Base-by-base conservation (phyloP, 2,888 invertebrate genomes). In the Athalia rosae region DNA sequence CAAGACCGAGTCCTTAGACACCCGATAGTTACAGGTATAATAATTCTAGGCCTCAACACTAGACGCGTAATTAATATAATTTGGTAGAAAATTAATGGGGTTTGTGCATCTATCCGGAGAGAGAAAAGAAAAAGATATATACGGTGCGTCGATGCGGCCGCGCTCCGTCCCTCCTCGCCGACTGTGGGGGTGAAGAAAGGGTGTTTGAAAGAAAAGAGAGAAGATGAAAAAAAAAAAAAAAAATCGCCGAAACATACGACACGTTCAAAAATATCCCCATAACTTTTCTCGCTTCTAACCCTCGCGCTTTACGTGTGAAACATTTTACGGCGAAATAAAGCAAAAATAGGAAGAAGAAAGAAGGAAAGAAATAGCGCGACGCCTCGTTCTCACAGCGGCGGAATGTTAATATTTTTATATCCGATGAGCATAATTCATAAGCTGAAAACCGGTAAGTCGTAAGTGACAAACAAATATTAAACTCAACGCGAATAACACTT, bases 1-100 rank as follows among this genome's bases (percentile, higher is more conserved):
- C 83, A 71, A 76, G 48, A 63, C 58, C 73, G 67, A 71, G 48
- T 76, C 73, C 82, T 83, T 83, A 84, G 86, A 86, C 85, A 86
- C 85, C 83, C 85, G 79, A 85, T 84, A 84, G 83, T 86, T 85
- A 84, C 81, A 84, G 81, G 82, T 82, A 83, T 84, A 85, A 85
- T 84, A 85, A 86, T 85, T 86, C 84, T 82, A 83, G 81, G 82
- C 80, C 80, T 79, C 81, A 79, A 80, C 83, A 82, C 85, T 83
- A 83, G 81, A 85, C 73, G 61, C 73, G 83, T 82, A 85, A 85
- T 85, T 85, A 84, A 85, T 85, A 84, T 79, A 82, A 84, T 82
- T 83, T 82, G 79, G 78, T 73, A 80, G 81, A 81, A 79, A 84
- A 84, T 84, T 84, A 84, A 84, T 80, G 82, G 84, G 79, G 81